Percentiles rank a stretch among this genome's conserved stretches.
phyloP scores from a whole-genome alignment of 2,113 vertebrate genomes.

The Ailuropoda melanoleuca region DNA sequence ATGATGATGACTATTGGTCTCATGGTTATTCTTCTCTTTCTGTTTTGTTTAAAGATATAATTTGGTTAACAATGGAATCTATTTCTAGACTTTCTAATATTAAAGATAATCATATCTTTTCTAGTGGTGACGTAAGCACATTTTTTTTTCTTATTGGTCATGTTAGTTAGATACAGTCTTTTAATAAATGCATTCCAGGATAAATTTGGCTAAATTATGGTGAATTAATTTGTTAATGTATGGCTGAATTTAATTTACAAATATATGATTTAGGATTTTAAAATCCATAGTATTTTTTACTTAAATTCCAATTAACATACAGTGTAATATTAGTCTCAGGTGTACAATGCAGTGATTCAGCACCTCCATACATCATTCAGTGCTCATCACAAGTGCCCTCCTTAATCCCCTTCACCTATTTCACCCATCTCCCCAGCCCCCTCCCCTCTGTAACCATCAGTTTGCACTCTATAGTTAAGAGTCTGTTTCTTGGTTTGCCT shows the following conservation, averaged over 20 bases:
- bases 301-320: neutral
- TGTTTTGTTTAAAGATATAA: neutral
- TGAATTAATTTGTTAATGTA: neutral
- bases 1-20: neutral
- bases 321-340: neutral
- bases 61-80: neutral
- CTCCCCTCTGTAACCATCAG: neutral
- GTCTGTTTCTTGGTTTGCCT: neutral
- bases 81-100: neutral
- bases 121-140: neutral
- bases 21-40: neutral
- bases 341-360: neutral
- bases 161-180: neutral
- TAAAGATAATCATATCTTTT: neutral
- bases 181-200: neutral
- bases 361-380: neutral
- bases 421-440: neutral
- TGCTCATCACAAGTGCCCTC: neutral
- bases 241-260: neutral
- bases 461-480: neutral
- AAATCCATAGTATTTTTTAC: neutral
- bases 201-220: neutral
- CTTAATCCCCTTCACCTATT: neutral
- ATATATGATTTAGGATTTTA: neutral
- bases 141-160: neutral